Conservation (phyloP, 2,888 invertebrate species). For the Nemoura dubitans region DNA sequence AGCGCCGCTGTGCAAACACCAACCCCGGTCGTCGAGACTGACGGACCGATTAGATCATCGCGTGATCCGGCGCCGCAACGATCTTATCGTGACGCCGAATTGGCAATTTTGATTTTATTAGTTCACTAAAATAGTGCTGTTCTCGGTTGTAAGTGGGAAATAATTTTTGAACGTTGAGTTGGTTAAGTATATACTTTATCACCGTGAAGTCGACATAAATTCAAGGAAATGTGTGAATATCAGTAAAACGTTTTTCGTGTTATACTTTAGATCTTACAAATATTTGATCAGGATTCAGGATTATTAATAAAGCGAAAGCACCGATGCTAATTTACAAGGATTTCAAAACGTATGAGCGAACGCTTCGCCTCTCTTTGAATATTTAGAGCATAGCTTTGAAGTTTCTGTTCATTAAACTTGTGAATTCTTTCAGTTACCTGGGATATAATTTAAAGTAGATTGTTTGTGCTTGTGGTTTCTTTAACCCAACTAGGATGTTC, state of each 20-base stretch:
- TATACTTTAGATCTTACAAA: too few relatives aligned
- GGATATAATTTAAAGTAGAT: background rate
- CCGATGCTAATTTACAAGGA: background rate
- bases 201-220: too few relatives aligned
- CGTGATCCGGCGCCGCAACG: background rate
- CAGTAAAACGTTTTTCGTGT: too few relatives aligned
- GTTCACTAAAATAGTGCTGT: background rate
- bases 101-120: background rate
- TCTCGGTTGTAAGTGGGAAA: background rate
- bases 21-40: too few relatives aligned
- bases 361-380: background rate
- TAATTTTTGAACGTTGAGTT: too few relatives aligned
- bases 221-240: too few relatives aligned
- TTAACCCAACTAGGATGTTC: background rate
- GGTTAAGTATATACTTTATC: too few relatives aligned
- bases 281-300: too few relatives aligned
- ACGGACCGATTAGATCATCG: background rate
- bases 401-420: conserved; percentile 7
- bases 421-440: background rate
- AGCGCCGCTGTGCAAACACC: too few relatives aligned
- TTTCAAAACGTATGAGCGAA: background rate
- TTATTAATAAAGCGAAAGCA: too few relatives aligned
- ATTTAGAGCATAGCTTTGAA: background rate
- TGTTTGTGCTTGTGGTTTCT: conserved; percentile 7
- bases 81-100: background rate